Evolutionary conservation across 2,888 invertebrate genomes (phyloP).

Genomic region (Hypselothyrea guttata): DNA sequence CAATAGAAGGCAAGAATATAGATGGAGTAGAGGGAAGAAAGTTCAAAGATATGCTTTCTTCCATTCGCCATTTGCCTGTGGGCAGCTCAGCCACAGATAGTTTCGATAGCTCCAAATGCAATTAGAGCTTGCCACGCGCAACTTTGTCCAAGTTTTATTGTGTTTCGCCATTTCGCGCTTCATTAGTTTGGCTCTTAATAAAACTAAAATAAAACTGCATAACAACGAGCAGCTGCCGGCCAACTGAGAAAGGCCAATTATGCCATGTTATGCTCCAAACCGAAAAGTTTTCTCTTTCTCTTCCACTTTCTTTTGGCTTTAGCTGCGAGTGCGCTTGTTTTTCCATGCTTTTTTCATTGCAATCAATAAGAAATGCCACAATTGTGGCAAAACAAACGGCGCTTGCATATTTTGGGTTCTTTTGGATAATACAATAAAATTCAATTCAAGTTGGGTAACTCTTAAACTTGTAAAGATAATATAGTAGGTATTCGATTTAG

Average conservation of each 20-base stretch:
- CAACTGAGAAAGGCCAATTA: constrained; percentile 58
- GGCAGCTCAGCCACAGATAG: neutral
- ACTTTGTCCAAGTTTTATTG: neutral
- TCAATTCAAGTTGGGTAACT: too few species aligned
- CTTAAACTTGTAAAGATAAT: too few species aligned
- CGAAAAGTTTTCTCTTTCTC: constrained; percentile 43
- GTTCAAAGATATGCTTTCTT: constrained; percentile 1
- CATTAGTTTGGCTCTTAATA: constrained; percentile 52
- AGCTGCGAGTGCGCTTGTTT: neutral
- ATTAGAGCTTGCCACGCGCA: constrained; percentile 45
- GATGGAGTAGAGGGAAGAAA: too few species aligned
- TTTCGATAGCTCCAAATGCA: constrained; percentile 45
- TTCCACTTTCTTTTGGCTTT: constrained; percentile 6
- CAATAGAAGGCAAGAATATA: constrained; percentile 10
- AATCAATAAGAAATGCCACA: constrained; percentile 69
- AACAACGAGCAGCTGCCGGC: neutral
- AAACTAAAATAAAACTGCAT: constrained; percentile 1
- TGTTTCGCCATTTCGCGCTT: constrained; percentile 58
- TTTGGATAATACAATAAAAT: too few species aligned
- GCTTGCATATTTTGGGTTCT: constrained; percentile 33
- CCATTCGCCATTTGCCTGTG: neutral
- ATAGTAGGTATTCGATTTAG: too few species aligned
- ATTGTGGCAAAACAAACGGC: constrained; percentile 39
- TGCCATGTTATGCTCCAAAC: constrained; percentile 48
- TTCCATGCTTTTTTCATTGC: constrained; percentile 16